Conservation (phyloP, 2,797 vertebrate genomes). For the Phylloscopus collybita region DNA sequence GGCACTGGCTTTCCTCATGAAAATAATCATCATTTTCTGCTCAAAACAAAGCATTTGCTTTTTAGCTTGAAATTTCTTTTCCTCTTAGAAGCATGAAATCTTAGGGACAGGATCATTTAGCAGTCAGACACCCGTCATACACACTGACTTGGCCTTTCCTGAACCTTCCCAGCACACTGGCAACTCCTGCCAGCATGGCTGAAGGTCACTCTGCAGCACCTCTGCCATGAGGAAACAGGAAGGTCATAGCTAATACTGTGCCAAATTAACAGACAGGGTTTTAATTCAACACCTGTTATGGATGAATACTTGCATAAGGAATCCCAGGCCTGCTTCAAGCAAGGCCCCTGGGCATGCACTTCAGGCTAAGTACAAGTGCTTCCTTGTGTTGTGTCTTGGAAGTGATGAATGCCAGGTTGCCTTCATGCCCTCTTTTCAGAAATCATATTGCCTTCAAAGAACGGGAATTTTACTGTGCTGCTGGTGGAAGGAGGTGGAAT, state of each 20-base stretch:
- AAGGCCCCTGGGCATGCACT: not conserved
- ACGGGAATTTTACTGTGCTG: not conserved
- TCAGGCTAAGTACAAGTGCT: not conserved
- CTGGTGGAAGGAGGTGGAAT: not conserved
- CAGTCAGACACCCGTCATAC: rapidly evolving
- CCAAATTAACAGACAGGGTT: conserved; percentile 13
- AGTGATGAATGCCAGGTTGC: not conserved
- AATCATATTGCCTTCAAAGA: not conserved
- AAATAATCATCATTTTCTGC: not conserved
- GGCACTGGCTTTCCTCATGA: not conserved
- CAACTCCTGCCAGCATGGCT: not conserved
- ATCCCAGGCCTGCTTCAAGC: not conserved
- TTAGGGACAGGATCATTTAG: not conserved
- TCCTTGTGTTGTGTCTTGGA: not conserved
- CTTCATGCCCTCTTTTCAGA: not conserved
- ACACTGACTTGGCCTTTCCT: not conserved
- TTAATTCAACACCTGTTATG: not conserved
- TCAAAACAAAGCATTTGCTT: not conserved
- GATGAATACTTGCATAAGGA: conserved; percentile 1
- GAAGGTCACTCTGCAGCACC: not conserved
- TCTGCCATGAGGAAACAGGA: not conserved
- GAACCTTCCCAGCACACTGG: not conserved
- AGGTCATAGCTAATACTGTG: not conserved
- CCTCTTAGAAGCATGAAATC: not conserved
- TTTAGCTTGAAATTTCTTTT: not conserved